A percentile compares a stretch with the other conserved stretches of the same genome.
These are phyloP conservation scores for Platypus cylindrus DNA, from an alignment of 2,888 invertebrate species.

Conservation along the genomic window DNA sequence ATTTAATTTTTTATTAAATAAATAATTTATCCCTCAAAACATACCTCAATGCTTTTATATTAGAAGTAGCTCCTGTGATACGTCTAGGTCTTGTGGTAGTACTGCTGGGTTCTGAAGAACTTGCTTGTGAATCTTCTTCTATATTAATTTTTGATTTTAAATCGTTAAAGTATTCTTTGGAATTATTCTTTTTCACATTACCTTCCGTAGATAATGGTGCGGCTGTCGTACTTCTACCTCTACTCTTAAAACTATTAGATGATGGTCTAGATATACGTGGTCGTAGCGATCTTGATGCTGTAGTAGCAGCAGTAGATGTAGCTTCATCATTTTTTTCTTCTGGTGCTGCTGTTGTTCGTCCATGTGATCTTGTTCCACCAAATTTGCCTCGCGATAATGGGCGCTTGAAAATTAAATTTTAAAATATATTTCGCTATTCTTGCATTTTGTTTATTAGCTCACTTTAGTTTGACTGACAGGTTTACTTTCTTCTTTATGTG, in stretches of 20 bases:
- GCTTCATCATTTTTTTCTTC: slow-evolving; percentile 35
- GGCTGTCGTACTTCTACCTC: slow-evolving; percentile 26
- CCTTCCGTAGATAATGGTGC: slow-evolving; percentile 22
- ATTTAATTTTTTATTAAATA: no score
- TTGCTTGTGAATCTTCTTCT: slow-evolving; percentile 10
- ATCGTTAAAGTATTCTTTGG: slow-evolving; percentile 8
- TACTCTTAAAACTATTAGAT: slow-evolving; percentile 29
- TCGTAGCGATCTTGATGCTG: slow-evolving; percentile 27
- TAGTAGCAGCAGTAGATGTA: slow-evolving; percentile 28
- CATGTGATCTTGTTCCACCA: slow-evolving; percentile 26
- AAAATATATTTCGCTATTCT: not conserved
- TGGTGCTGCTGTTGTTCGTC: slow-evolving; percentile 32
- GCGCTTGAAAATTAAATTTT: not conserved
- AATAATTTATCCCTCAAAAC: not conserved
- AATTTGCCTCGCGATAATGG: slow-evolving; percentile 27
- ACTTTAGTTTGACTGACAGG: slow-evolving; percentile 29
- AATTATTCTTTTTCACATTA: slow-evolving; percentile 10
- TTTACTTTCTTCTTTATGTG: slow-evolving; percentile 34
- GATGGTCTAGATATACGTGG: slow-evolving; percentile 41
- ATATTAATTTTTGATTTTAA: no score
- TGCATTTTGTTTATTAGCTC: no score
- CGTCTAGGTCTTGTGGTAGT: slow-evolving; percentile 31
- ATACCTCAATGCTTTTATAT: slow-evolving; percentile 23
- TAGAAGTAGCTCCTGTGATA: slow-evolving; percentile 32
- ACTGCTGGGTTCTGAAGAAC: slow-evolving; percentile 12